phyloP scores from a whole-genome alignment of 2,113 vertebrate species.

The Toxotes chatareus region DNA sequence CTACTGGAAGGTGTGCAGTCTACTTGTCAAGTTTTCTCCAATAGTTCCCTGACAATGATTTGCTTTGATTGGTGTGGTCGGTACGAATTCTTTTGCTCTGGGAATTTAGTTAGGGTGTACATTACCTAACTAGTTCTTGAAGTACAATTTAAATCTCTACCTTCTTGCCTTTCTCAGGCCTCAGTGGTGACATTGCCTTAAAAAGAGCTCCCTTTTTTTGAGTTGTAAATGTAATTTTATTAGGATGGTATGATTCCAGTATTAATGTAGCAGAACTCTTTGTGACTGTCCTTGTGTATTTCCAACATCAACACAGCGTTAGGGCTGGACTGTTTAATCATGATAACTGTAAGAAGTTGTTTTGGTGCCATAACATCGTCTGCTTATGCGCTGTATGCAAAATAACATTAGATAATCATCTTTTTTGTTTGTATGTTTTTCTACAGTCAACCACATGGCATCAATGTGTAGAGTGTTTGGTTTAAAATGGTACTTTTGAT shows the following conservation, averaged over 20 bases:
- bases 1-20: conserved; percentile 23
- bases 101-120: not conserved
- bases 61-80: conserved; percentile 9
- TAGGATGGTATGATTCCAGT: not conserved
- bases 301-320: not conserved
- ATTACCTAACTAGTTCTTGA: conserved; percentile 1
- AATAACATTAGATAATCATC: not conserved
- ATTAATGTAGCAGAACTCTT: not conserved
- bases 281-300: not conserved
- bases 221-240: not conserved
- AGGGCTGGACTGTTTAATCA: not conserved
- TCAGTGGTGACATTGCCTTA: not conserved
- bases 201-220: not conserved
- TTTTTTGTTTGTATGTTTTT: not conserved
- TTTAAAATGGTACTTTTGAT: not conserved
- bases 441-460: not conserved
- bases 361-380: conserved; percentile 12
- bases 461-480: not conserved
- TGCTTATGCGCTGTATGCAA: not conserved
- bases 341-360: not conserved
- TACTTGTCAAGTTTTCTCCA: conserved; percentile 17
- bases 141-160: not conserved
- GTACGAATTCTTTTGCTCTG: not conserved
- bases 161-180: not conserved
- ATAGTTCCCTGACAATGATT: conserved; percentile 7